Base-by-base conservation (phyloP, 2,888 invertebrate genomes). In the Anodontia alba region DNA sequence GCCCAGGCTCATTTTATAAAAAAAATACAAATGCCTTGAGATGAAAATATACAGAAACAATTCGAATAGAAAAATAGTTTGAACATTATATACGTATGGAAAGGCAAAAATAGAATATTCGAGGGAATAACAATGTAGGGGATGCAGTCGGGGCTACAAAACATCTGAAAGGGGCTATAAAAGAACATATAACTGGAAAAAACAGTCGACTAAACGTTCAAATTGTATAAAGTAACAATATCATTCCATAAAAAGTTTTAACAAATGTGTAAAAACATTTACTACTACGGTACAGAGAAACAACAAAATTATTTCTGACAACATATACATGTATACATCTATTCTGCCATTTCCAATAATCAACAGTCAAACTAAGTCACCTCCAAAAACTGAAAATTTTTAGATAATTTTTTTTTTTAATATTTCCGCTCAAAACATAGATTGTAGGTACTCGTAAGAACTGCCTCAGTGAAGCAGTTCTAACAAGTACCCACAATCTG, bases 91-190 rank as follows among this genome's bases (percentile, higher is more conserved):
- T 57, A 57, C 57, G 7, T 57, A 57, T 57, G 51, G 23, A 51
- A 51, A 57, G 29, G 57, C 29, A 23, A 57, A 57, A 57, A 57
- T 57, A 57, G 57, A 57, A 57, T 57, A 57, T 57, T 57, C 57
- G 29, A 57, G 29, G 57, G 29, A 20, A 26, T 57, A 57, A 57
- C 57, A 57, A 57, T 57, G 57, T n/a, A 17, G 7, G 26, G 57
- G 57, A 29, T 57, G 3, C 7, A 57, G 20, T 29, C 3, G 23
- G 57, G 57, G 29, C n/a, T 57, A 57, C 57, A 57, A 57, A 57
- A 10, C 29, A 26, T n/a, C 10, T 23, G 29, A 26, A 23, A 57
- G 17, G 57, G 57, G 57, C 29, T 29, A 29, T 29, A 57, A 57
- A 57, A 29, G 7, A 29, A 57, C 23, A 26, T 57, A 29, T 57